phyloP scores from a whole-genome alignment of 2,113 vertebrate genomes.

The Mirounga angustirostris region DNA sequence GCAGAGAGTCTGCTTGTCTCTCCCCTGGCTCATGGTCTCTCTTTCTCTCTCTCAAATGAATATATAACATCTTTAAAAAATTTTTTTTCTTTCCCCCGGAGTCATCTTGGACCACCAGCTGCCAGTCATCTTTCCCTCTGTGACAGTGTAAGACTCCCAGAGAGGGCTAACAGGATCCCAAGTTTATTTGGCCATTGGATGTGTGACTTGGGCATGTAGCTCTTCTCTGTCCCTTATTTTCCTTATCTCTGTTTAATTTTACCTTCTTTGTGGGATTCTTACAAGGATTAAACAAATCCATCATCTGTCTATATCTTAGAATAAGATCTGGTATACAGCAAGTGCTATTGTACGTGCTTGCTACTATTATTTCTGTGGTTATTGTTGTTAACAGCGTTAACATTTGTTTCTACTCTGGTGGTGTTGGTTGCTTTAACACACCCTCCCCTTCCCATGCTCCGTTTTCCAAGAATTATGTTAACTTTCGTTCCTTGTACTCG shows the following conservation, averaged over 20 bases:
- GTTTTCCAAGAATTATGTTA: conserved; percentile 60
- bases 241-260: background rate
- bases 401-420: conserved; percentile 9
- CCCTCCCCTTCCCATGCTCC: background rate
- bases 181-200: background rate
- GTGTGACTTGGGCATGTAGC: background rate
- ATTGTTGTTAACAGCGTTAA: background rate
- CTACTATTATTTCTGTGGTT: background rate
- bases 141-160: background rate
- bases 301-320: background rate
- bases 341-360: background rate
- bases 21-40: background rate
- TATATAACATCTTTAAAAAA: background rate
- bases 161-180: background rate
- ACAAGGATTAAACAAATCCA: background rate
- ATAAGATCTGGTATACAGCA: background rate
- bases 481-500: background rate
- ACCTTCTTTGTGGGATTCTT: background rate
- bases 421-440: conserved; percentile 18
- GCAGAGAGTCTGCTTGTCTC: background rate
- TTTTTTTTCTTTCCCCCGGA: background rate
- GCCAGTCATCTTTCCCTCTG: background rate
- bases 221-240: background rate
- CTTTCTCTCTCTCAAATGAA: background rate
- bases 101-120: background rate